These are phyloP conservation scores for Takifugu flavidus DNA, from an alignment of 2,113 vertebrate genomes.

Conservation along the genomic window DNA sequence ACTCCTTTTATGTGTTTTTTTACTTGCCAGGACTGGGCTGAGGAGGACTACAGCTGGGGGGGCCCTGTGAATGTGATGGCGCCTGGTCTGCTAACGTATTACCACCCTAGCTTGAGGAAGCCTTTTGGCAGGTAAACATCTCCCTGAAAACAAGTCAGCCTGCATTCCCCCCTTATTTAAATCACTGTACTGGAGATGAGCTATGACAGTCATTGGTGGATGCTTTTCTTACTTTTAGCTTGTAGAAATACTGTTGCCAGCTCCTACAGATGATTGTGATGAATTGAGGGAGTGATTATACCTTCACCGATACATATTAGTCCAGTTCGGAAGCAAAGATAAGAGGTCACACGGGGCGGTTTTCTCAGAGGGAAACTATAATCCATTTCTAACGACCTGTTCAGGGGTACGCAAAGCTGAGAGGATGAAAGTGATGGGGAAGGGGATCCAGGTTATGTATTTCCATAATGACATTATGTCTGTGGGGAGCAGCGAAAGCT, in stretches of 20 bases:
- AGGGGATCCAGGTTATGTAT: conserved; percentile 52
- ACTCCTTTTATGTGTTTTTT: not conserved
- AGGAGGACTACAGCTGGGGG: conserved; percentile 71
- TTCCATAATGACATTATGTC: conserved; percentile 64
- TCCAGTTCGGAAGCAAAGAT: conserved; percentile 41
- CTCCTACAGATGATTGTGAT: conserved; percentile 31
- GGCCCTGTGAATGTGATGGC: conserved; percentile 75
- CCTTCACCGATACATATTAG: conserved; percentile 38
- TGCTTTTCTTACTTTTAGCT: conserved; percentile 25
- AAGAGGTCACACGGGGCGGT: conserved; percentile 38
- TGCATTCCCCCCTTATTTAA: not conserved
- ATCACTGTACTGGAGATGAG: conserved; percentile 2
- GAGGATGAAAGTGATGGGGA: conserved; percentile 22
- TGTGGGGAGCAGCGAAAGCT: conserved; percentile 56
- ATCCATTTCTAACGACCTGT: conserved; percentile 67
- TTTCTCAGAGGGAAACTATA: conserved; percentile 51
- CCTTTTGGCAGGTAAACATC: conserved; percentile 70
- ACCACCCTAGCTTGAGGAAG: conserved; percentile 68
- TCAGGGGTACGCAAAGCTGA: conserved; percentile 48
- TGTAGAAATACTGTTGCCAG: conserved; percentile 9
- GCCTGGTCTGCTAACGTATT: conserved; percentile 75
- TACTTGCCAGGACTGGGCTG: conserved; percentile 70
- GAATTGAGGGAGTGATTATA: conserved; percentile 35
- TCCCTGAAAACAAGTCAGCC: conserved; percentile 17
- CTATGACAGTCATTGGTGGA: conserved; percentile 10